Evolutionary conservation across 2,113 vertebrate genomes (phyloP).

Genomic region (Falco punctatus): DNA sequence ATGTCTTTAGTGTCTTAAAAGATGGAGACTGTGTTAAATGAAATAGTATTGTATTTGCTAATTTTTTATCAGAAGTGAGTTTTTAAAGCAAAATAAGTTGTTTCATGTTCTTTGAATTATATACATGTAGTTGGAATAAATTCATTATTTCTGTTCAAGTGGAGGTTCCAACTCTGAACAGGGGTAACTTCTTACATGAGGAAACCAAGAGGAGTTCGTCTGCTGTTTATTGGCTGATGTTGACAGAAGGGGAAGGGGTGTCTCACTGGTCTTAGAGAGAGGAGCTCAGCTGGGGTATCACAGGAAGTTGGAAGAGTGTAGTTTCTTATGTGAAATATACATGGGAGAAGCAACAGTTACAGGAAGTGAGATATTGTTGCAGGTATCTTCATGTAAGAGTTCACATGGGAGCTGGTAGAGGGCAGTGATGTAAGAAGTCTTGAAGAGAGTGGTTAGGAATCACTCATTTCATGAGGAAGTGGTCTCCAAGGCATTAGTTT

Average conservation of each 20-base stretch:
- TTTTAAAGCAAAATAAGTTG: neutral
- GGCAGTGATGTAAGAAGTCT: neutral
- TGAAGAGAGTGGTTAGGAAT: neutral
- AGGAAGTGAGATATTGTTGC: neutral
- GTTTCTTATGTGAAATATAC: neutral
- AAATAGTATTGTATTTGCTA: neutral
- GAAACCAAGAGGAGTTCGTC: neutral
- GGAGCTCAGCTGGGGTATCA: neutral
- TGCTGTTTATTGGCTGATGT: neutral
- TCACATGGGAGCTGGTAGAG: neutral
- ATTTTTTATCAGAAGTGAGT: neutral
- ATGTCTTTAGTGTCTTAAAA: neutral
- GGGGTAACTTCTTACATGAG: neutral
- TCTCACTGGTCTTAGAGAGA: neutral
- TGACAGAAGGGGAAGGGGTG: neutral
- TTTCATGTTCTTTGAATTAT: neutral
- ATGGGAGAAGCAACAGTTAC: neutral
- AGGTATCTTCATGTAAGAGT: neutral
- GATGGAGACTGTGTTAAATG: neutral
- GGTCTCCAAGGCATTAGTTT: neutral
- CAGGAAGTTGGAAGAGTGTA: neutral
- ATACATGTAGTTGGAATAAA: neutral
- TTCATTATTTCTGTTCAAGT: neutral
- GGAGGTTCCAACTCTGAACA: neutral
- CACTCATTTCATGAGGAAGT: neutral